Evolutionary conservation across 2,888 invertebrate genomes (phyloP).

Genomic region (Leuctra nigra): DNA sequence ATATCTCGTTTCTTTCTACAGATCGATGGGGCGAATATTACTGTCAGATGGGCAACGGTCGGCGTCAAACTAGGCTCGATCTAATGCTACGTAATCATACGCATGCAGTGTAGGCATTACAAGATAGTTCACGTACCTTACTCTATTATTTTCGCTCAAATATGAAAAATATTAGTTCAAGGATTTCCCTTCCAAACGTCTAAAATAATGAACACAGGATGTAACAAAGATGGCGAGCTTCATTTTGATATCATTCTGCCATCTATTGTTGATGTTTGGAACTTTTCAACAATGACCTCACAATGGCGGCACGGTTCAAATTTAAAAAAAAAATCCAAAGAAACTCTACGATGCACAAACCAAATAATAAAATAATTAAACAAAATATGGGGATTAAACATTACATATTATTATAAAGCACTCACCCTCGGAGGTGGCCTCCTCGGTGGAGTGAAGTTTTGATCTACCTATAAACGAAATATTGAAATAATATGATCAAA

Average conservation of each 20-base stretch:
- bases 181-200: constrained; percentile 21
- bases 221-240: constrained; percentile 28
- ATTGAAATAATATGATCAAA: neutral
- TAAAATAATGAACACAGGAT: constrained; percentile 25
- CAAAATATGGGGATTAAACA: neutral
- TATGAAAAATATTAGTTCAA: no score
- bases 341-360: neutral
- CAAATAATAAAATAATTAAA: neutral
- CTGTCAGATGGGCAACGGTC: neutral
- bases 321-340: neutral
- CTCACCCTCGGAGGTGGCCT: constrained; percentile 6
- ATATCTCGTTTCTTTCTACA: constrained; percentile 22
- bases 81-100: no score
- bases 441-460: constrained; percentile 3
- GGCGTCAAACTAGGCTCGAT: no score
- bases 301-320: neutral
- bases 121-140: no score
- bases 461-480: neutral
- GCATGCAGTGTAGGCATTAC: no score
- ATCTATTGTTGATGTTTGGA: constrained; percentile 26
- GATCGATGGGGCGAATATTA: constrained; percentile 22
- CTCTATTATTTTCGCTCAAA: no score
- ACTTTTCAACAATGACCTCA: constrained; percentile 20
- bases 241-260: constrained; percentile 24
- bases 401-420: neutral